Evolutionary conservation across 92 coral and sea anemone genomes (phyloP).

Genomic region (Porites evermanni): DNA sequence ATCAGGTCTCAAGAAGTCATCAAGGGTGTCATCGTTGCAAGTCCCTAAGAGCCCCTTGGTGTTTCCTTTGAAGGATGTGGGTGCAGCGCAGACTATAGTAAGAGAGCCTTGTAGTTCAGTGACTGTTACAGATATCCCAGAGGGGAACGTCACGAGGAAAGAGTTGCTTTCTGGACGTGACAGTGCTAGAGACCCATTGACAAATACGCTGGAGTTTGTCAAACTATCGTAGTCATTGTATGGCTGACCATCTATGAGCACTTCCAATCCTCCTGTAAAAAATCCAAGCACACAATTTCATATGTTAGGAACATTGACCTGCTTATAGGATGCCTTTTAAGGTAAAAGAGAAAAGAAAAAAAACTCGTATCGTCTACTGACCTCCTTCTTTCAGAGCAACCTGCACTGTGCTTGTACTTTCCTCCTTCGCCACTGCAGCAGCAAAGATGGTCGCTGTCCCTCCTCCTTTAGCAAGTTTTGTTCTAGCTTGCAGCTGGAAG

Average conservation of each 20-base stretch:
- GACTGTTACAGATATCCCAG: conserved; percentile 62
- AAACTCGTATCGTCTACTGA: background rate
- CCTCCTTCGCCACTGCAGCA: conserved; percentile 65
- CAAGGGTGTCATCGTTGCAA: conserved; percentile 44
- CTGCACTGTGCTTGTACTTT: conserved; percentile 50
- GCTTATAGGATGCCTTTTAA: too few relatives aligned
- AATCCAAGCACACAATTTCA: background rate
- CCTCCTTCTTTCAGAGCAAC: conserved; percentile 47
- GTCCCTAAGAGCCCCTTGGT: conserved; percentile 66
- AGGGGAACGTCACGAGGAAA: conserved; percentile 53
- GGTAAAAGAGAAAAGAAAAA: too few relatives aligned
- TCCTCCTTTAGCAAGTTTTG: conserved; percentile 67
- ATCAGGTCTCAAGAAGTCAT: conserved; percentile 61
- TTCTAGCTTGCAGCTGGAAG: conserved; percentile 70
- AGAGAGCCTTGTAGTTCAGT: conserved; percentile 39
- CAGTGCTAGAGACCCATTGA: conserved; percentile 52
- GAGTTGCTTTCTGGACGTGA: conserved; percentile 51
- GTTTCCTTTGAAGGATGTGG: conserved; percentile 25
- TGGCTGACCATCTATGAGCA: conserved; percentile 41
- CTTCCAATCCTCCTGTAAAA: conserved; percentile 50
- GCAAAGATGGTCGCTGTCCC: conserved; percentile 71
- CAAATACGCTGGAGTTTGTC: conserved; percentile 32
- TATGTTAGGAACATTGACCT: too few relatives aligned
- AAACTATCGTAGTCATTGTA: conserved; percentile 28
- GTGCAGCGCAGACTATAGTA: conserved; percentile 43